These are phyloP conservation scores for Xyrauchen texanus DNA, from an alignment of 2,113 vertebrate species.

Conservation along the genomic window DNA sequence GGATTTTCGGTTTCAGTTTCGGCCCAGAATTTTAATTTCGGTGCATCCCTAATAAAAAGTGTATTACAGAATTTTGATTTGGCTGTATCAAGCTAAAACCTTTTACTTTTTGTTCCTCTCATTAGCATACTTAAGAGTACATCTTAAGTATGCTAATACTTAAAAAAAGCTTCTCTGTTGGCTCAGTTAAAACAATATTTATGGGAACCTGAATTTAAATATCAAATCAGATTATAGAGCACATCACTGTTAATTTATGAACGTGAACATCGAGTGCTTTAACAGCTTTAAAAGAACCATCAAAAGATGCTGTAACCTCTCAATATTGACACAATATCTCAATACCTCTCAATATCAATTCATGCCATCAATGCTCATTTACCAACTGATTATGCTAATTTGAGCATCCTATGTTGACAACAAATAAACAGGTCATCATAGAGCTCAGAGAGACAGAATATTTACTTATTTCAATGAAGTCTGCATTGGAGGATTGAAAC, in stretches of 20 bases:
- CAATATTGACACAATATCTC: not conserved
- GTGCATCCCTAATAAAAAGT: too few species aligned
- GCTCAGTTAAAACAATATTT: not conserved
- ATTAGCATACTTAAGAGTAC: not conserved
- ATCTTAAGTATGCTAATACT: too few species aligned
- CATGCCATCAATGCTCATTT: slow-evolving; percentile 17
- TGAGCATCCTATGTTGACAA: not conserved
- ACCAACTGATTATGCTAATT: slow-evolving; percentile 19
- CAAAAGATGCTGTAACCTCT: slow-evolving; percentile 6
- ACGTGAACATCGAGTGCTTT: not conserved
- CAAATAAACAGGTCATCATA: slow-evolving; percentile 28
- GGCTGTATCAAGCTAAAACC: not conserved
- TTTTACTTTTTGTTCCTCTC: not conserved
- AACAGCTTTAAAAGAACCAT: slow-evolving; percentile 22
- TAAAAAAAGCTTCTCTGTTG: not conserved
- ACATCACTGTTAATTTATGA: slow-evolving; percentile 19
- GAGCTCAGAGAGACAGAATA: not conserved
- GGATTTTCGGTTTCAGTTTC: too few species aligned
- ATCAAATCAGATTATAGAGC: slow-evolving; percentile 6
- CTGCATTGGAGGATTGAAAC: not conserved
- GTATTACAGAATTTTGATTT: not conserved
- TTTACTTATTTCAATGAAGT: not conserved
- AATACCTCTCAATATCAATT: too few species aligned
- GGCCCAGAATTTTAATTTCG: too few species aligned
- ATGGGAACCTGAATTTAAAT: slow-evolving; percentile 4